Conservation (phyloP, 1,140 invertebrate genomes). For the Drosophila pseudoananassae region DNA sequence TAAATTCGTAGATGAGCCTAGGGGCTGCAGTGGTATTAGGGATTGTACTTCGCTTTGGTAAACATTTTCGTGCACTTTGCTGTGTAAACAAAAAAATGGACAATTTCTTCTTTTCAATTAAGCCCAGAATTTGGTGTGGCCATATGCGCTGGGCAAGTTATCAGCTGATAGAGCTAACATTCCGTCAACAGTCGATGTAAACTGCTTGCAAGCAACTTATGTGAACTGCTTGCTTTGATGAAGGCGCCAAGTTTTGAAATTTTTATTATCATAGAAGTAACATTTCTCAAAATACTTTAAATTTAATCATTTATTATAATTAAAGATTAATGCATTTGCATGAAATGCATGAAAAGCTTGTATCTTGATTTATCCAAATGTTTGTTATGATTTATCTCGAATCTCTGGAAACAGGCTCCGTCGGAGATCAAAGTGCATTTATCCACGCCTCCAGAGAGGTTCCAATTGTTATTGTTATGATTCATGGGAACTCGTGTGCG, state of each 20-base stretch:
- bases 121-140: too few species aligned
- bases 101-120: neutral
- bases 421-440: constrained; percentile 28
- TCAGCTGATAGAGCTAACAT: neutral
- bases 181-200: neutral
- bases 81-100: neutral
- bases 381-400: constrained; percentile 27
- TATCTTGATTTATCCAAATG: neutral
- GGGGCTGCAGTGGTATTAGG: neutral
- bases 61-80: constrained; percentile 1
- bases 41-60: neutral
- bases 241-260: constrained; percentile 1
- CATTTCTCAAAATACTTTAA: neutral
- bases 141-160: too few species aligned
- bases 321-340: too few species aligned
- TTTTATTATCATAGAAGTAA: neutral
- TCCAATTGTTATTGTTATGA: constrained; percentile 77
- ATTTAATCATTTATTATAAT: neutral
- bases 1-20: constrained; percentile 27
- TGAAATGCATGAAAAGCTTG: too few species aligned
- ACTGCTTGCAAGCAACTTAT: neutral
- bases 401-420: neutral
- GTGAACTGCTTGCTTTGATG: neutral
- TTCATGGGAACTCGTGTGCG: constrained; percentile 70
- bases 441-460: constrained; percentile 1